Base-by-base conservation (phyloP, 2,888 invertebrate species). In the Athalia cordata region DNA sequence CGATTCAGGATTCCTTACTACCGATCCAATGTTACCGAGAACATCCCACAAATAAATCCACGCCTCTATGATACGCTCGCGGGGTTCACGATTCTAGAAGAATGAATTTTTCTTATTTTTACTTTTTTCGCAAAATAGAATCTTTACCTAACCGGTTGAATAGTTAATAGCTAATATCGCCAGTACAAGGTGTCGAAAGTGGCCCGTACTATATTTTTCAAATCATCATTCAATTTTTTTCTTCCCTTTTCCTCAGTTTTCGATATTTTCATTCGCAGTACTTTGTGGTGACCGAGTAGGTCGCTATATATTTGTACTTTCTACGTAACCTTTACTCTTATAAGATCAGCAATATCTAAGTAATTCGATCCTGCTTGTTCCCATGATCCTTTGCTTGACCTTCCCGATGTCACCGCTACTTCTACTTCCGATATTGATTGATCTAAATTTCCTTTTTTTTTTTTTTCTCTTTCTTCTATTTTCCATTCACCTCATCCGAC, bases 361-460 rank as follows among this genome's bases (percentile, higher is more conserved):
- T 29, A 29, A 29, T 29, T 29, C 29, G 29, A 29, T 29, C 29
- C 29, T 29, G 29, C 1, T 29, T 29, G 72, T 75, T 75, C 75
- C 62, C 75, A 75, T 61, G 75, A 29, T 57, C 75, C 55, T 29
- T 29, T 62, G 11, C 47, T n/a, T 75, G 75, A 75, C 75, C 75
- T 75, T 52, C 62, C 62, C 29, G 29, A 29, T 52, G 64, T 62
- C 75, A 75, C 61, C 64, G 62, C 64, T 52, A 5, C 50, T 50
- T 75, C 61, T 64, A 75, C 75, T 75, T 75, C 75, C 75, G 75
- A 64, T 75, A 62, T 62, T 11, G 52, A 15, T 68, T 66, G 49
- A 49, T 5, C 49, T 3, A 13, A 13, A 11, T 70, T 6, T 9
- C 43, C 57, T 15, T 13, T 13, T 3, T 6, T 50, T 8, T 29